These are phyloP conservation scores for Leptinotarsa peninsularis DNA, from an alignment of 2,888 invertebrate species.

Conservation along the genomic window DNA sequence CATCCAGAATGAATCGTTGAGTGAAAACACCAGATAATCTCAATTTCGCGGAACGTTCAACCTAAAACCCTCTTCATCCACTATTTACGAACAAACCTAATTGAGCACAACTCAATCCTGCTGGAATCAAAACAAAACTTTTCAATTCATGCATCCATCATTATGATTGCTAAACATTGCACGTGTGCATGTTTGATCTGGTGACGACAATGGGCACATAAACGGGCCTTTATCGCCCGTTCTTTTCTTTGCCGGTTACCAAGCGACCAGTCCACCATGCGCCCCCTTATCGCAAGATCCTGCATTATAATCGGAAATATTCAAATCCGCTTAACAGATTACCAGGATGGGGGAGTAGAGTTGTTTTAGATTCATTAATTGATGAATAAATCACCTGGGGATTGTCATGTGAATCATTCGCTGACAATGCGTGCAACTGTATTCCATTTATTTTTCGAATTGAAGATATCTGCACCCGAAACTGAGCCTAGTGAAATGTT, in stretches of 20 bases:
- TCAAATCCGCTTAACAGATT: constrained; percentile 51
- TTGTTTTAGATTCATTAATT: constrained; percentile 45
- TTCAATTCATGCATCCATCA: constrained; percentile 38
- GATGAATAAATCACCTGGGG: constrained; percentile 39
- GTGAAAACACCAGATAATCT: too few species aligned
- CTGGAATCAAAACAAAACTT: constrained; percentile 12
- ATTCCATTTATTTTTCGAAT: too few species aligned
- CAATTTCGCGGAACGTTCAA: too few species aligned
- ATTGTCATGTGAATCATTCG: constrained; percentile 27
- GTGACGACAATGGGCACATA: constrained; percentile 42
- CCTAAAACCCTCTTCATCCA: too few species aligned
- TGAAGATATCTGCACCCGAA: too few species aligned
- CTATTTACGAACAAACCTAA: not conserved
- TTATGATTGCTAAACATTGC: constrained; percentile 47
- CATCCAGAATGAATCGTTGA: too few species aligned
- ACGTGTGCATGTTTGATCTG: constrained; percentile 51
- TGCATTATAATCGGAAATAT: constrained; percentile 47
- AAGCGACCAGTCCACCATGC: constrained; percentile 38
- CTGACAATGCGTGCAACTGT: constrained; percentile 7
- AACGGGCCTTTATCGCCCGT: constrained; percentile 43
- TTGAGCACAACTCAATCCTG: constrained; percentile 2
- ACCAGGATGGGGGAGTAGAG: constrained; percentile 34
- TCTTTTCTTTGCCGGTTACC: constrained; percentile 36
- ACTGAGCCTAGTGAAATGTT: too few species aligned
- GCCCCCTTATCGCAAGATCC: constrained; percentile 39